Base-by-base conservation (phyloP, 2,888 invertebrate species). In the Limnephilus auricula region DNA sequence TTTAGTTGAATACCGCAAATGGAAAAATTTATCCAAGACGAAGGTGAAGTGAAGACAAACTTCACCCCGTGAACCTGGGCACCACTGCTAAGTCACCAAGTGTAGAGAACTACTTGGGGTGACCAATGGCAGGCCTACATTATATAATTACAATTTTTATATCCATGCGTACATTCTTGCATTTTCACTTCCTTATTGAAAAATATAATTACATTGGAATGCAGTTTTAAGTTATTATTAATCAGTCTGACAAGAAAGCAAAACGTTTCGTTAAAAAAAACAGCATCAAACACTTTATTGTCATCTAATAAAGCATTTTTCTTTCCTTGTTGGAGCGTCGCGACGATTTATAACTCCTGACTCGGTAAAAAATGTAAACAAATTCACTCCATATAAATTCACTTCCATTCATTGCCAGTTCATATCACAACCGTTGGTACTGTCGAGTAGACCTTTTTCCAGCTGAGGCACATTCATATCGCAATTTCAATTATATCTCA, bases 301-400 rank as follows among this genome's bases (percentile, higher is more conserved):
- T 65, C 65, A 5, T 9, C n/a, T 25, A 9, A 0, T n/a, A 25
- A 5, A n/a, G 65, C 65, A n/a, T 65, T 65, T 65, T 25, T 0
- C 65, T 65, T 65, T 65, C 65, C 65, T 65, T 9, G 65, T 65
- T 65, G n/a, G 9, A n/a, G 9, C 2, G 25, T 0, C n/a, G 6
- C 3, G 18, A n/a, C 30, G 18, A 10, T 82, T 82, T 15, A 32
- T 18, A 34, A 82, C 80, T 6, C 80, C 80, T 82, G 80, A 31
- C 32, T 82, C 0, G 12, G 31, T 15, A 82, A 82, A 82, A 80
- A 82, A 82, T 31, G 32, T 82, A 32, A 82, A 34, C 32, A 65
- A 65, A 34, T 32, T 32, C 31, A 82, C 80, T 30, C 80, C 31
- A 82, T 82, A 82, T 82, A 82, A 82, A 82, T 31, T 82, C 31